Base-by-base conservation (phyloP, 2,797 vertebrate species). In the Coregonus ussuriensis region DNA sequence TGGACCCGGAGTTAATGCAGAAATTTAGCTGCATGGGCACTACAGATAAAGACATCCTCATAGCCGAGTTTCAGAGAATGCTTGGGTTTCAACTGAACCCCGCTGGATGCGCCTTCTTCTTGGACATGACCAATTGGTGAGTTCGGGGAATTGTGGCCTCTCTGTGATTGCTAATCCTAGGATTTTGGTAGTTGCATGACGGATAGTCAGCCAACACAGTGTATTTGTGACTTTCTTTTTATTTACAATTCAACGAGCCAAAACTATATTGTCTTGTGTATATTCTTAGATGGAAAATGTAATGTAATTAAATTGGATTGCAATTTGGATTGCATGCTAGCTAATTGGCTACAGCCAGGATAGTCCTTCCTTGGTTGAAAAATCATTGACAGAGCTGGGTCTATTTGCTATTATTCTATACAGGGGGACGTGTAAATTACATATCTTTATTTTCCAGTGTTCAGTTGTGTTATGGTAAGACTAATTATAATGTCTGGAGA, bases 61-160 rank as follows among this genome's bases (percentile, higher is more conserved):
- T 98, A 86, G 96, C 96, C 63, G 96, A 98, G 93, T 98, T 98
- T 89, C 97, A 99, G 92, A 94, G 96, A 86, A 95, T 99, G 11
- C 96, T 99, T 11, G 97, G 98, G 13, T 99, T 98, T 83, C 97
- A 98, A 91, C 95, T 99, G 18, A 98, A 98, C 93, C 97, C 96
- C 77, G 97, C 97, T 52, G 97, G 97, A 92, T 98, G 97, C 94
- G 97, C 97, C 89, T 98, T 99, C 95, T 98, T 98, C 90, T 94
- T 98, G 94, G 97, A 98, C 91, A 98, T 98, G 97, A 97, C 97
- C 89, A 98, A 98, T 96, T 98, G 98, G 97, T 98, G 94, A 96
- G 96, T 86, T 78, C 93, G 93, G 79, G 91, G 94, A 88, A 82
- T 82, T 72, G 77, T 68, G 47, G 29, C 68, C 68, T 70, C 2